A percentile compares a stretch with the other conserved stretches of the same genome.
Evolutionary conservation across 92 coral and sea anemone species (phyloP).

Genomic region (Phenganax subtilis): DNA sequence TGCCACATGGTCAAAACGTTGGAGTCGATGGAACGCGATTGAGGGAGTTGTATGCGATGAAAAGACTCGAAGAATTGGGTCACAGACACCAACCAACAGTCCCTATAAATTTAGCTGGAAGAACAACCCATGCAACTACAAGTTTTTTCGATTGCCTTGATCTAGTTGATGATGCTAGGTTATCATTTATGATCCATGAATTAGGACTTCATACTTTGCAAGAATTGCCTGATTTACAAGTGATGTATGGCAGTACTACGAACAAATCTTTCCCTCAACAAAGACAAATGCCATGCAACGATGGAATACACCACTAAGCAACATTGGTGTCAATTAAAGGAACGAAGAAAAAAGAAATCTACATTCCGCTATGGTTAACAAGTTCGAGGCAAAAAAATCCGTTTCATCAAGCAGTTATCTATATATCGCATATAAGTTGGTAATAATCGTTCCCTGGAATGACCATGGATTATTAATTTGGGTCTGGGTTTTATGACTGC

Average conservation of each 20-base stretch:
- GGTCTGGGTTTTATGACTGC: no score
- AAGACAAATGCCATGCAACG: no score
- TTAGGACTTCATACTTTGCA: conserved; percentile 71
- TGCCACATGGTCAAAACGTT: background rate
- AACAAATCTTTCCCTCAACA: conserved; percentile 12
- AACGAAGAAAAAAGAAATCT: no score
- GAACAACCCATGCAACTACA: conserved; percentile 6
- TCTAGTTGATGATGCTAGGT: conserved; percentile 80
- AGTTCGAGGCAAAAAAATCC: no score
- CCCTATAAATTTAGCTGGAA: background rate
- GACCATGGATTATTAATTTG: no score
- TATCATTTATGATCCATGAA: conserved; percentile 75
- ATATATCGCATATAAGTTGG: no score
- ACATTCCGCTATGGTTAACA: no score
- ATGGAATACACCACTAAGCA: no score
- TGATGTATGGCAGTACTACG: conserved; percentile 47
- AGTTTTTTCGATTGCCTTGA: conserved; percentile 95
- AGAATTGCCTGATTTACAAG: conserved; percentile 84
- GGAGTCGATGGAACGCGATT: conserved; percentile 19
- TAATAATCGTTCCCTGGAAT: no score
- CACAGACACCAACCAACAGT: background rate
- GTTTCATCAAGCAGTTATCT: no score
- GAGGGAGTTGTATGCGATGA: conserved; percentile 6
- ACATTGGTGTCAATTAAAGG: no score
- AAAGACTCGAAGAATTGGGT: background rate